Evolutionary conservation across 2,113 vertebrate genomes (phyloP), one percentile per base, ranked within the genome.

Genomic region (Syngnathus typhle): DNA sequence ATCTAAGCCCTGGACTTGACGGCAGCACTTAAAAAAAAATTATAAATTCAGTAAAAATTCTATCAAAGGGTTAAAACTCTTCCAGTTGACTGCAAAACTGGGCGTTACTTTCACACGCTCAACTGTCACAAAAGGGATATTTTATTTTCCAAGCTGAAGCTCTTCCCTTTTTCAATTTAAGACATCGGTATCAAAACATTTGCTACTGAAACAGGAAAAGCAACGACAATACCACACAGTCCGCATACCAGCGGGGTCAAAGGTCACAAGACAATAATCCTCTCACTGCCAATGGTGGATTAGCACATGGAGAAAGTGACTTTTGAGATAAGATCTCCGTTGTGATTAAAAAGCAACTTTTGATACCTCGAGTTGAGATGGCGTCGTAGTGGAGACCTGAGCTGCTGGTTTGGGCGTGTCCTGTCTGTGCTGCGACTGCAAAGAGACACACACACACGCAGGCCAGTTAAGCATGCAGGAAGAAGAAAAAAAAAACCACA

Each of bases 301-400:
- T 58, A 10, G 19, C n/a, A 49, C 11, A 69, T 49, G 55, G n/a
- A 39, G 66, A 68, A 69, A 9, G 6, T 7, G 2, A 16, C 4
- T 4, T 4, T n/a, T 13, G 23, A 59, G 18, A 73, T 60, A 38
- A 63, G 59, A 70, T 56, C 37, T 60, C 39, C 43, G 21, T 43
- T 36, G 37, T 19, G 10, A 37, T 56, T 15, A 43, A n/a, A 43
- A 62, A 72, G 6, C 44, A 73, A 69, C 39, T 61, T 36, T 44
- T 58, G 7, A 27, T 90, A 92, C 91, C 91, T 92, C 88, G n/a
- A 79, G 81, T 76, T 89, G 76, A 52, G 90, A 76, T 62, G 89
- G 82, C 69, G 86, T 91, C 69, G 47, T 71, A 1, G 80, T 63
- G 64, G 90, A 81, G 70, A 74, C 89, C 81, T 86, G 86, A 65